Evolutionary conservation across 2,113 vertebrate genomes (phyloP), one percentile per base, ranked within the genome.

Genomic region (Caloenas nicobarica): DNA sequence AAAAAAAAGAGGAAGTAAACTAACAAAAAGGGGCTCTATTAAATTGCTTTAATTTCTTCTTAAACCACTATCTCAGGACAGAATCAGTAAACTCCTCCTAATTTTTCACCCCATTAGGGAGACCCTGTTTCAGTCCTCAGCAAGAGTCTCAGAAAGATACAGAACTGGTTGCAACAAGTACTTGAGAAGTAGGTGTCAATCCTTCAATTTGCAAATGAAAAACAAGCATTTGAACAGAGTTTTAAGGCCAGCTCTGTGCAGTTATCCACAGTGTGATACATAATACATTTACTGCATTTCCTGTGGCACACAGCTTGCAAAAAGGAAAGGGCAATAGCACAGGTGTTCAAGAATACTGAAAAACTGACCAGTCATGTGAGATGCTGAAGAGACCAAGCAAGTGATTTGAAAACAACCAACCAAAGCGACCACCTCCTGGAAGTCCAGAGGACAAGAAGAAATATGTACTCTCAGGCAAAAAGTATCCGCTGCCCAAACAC

Each of bases 321-420:
- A 50, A 57, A 62, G 34, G 69, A 33, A 70, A 79, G 8, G 19
- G 23, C 16, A 85, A 25, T 2, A 70, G 16, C 3, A 0, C 36
- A 60, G 58, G 25, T 6, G 7, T 34, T 83, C 42, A 77, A 71
- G 68, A 83, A 80, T 7, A 33, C 18, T 18, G 31, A 66, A 61
- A 12, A 11, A 40, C n/a, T 29, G 19, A 76, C 28, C 8, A 71
- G 36, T 14, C 3, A 21, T n/a, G 36, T 0, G 0, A 85, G 15
- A 72, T 60, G 15, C 16, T 72, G 25, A 72, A 58, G 16, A 23
- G 13, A 31, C 6, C 5, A 26, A 78, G 23, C 9, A 34, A 70
- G 36, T 29, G 6, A 58, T 40, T 33, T 61, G 28, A 73, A 58
- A 90, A 57, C 14, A 80, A 86, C 1, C 19, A 40, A 36, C 7